These are phyloP conservation scores for Alaudala cheleensis DNA, from an alignment of 2,113 vertebrate genomes.

Conservation along the genomic window DNA sequence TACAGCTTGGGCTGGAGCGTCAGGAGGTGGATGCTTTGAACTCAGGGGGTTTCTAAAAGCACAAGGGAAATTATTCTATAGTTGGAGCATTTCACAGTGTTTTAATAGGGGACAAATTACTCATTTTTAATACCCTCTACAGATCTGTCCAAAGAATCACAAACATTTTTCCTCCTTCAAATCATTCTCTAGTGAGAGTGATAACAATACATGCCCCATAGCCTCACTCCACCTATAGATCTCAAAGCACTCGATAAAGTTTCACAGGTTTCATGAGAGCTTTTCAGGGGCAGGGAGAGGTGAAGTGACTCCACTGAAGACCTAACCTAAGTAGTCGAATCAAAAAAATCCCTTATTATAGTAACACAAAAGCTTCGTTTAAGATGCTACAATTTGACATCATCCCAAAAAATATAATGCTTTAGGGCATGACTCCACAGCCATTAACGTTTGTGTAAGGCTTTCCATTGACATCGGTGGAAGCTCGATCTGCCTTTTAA, in stretches of 20 bases:
- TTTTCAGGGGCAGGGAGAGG: constrained; percentile 23
- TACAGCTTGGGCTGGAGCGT: constrained; percentile 32
- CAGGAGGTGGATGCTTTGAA: constrained; percentile 55
- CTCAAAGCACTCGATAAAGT: constrained; percentile 35
- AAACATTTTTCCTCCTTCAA: constrained; percentile 25
- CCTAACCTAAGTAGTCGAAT: constrained; percentile 25
- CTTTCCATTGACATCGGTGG: constrained; percentile 19
- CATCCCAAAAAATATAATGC: constrained; percentile 60
- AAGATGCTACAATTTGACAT: constrained; percentile 48
- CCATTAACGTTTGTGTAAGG: constrained; percentile 51
- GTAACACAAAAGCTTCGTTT: constrained; percentile 39
- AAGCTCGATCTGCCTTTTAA: constrained; percentile 54
- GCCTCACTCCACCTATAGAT: constrained; percentile 22
- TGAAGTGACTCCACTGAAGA: constrained; percentile 60
- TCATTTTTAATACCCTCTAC: background rate
- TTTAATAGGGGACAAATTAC: constrained; percentile 53
- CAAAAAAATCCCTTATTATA: constrained; percentile 43
- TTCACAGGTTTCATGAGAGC: constrained; percentile 28
- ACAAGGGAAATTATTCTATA: constrained; percentile 34
- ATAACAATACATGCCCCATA: constrained; percentile 9
- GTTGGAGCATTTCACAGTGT: background rate
- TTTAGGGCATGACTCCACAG: constrained; percentile 50
- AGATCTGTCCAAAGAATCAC: constrained; percentile 33
- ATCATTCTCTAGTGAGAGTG: background rate
- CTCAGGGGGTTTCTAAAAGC: constrained; percentile 43